Base-by-base conservation (phyloP, 2,888 invertebrate species). In the Raillietiella orientalis region DNA sequence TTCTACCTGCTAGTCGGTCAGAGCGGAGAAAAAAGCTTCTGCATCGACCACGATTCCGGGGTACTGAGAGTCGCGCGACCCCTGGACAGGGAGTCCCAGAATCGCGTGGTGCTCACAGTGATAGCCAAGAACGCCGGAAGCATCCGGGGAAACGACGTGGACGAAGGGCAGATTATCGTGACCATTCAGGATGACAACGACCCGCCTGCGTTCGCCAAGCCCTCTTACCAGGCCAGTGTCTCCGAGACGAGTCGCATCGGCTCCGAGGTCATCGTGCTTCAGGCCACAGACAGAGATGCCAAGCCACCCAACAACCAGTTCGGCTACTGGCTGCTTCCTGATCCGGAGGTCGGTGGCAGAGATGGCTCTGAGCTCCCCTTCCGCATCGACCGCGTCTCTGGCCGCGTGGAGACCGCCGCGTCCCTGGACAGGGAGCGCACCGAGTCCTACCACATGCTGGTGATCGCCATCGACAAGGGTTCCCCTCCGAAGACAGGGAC, bases 101-200 rank as follows among this genome's bases (percentile, higher is more conserved):
- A 67, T 39, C 56, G 79, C 30, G 75, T 75, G 2, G 71, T 79
- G 0, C 47, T 87, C 6, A 77, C 77, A 1, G 79, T 84, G 0
- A 58, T 87, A 53, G 84, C 84, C 0, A 90, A 90, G 49, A 90
- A 90, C 42, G 63, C 65, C 25, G 87, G 87, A 9, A 74, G 79
- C 11, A 82, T 90, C 35, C 58, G 67, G 20, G 87, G 87, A 3
- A 82, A 84, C 42, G 84, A 87, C 39, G 84, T 82, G 0, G 84
- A 82, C 41, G 79, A 77, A 48, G 84, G 84, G 3, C 75, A 77
- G 47, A 72, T 90, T 1, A 71, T 75, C 24, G 67, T 90, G 32
- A 69, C 72, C 1, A 72, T 90, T 32, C 75, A 82, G 49, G 87
- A 87, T 44, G 84, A 84, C 12, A 87, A 87, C 42, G 87, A 87